Base-by-base conservation (phyloP, 2,797 vertebrate species). In the Crax fasciolata region DNA sequence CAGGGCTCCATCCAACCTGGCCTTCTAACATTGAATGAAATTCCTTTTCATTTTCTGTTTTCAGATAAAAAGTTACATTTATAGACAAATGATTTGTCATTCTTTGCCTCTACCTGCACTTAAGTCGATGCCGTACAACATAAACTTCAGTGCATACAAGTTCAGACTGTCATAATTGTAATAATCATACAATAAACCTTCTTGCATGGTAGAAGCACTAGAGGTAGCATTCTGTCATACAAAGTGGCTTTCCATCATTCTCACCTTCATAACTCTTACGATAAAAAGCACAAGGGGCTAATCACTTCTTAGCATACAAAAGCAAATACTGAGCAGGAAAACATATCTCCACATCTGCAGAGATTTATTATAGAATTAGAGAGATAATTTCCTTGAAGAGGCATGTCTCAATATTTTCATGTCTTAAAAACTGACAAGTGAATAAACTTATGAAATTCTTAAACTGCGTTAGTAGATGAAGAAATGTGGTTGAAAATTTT, bases 231-330 rank as follows among this genome's bases (percentile, higher is more conserved):
- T 94, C 43, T 70, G 3, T 66, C 62, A 80, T 9, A n/a, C 54
- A 30, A 89, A 93, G 65, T 27, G 89, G 54, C 16, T 89, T 91
- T 81, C 49, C 18, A 44, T 93, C 79, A 84, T 77, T 83, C 21
- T n/a, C 23, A 78, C 13, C 25, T 55, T 91, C 46, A 51, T 84
- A 48, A 80, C 61, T 67, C 44, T 77, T 87, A 85, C 68, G 38
- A 57, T 11, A 91, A 92, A 90, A 94, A 67, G 32, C 48, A 28
- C 19, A 85, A 83, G 30, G 4, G 4, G 3, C 32, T 11, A 8
- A 80, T 81, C 32, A 80, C 35, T 1, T 2, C 46, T 35, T 28
- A 83, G 28, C 41, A 71, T 19, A 74, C 11, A 85, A 80, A 92
- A 87, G 41, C 48, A 95, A 89, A 91, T 83, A 83, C 0, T 80